Evolutionary conservation across 2,797 vertebrate species (phyloP).

Genomic region (Sebastes reedi): DNA sequence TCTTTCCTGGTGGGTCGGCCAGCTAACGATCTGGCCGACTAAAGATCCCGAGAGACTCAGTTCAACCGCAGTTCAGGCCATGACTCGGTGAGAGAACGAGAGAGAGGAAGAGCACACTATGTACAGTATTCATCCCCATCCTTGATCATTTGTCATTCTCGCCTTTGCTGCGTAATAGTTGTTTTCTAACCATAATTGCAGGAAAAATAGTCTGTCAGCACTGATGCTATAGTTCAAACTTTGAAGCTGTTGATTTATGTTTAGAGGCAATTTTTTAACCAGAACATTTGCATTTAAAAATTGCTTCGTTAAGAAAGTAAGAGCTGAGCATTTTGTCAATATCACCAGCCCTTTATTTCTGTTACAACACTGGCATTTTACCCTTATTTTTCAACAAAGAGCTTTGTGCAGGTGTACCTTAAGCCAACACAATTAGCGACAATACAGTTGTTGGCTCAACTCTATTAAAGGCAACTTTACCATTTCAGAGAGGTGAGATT

Average conservation of each 20-base stretch:
- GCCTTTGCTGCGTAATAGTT: slow-evolving; percentile 30
- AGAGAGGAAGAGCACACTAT: slow-evolving; percentile 25
- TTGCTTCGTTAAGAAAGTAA: slow-evolving; percentile 4
- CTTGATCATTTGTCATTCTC: slow-evolving; percentile 46
- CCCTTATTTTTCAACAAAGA: background rate
- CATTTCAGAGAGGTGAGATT: slow-evolving; percentile 6
- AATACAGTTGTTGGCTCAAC: background rate
- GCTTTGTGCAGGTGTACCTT: background rate
- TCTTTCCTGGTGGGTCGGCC: slow-evolving; percentile 76
- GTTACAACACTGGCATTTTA: background rate
- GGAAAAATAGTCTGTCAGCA: slow-evolving; percentile 3
- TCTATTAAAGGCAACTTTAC: background rate
- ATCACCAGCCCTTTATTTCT: background rate
- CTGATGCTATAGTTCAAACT: slow-evolving; percentile 8
- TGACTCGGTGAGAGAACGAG: slow-evolving; percentile 51
- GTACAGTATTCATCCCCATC: slow-evolving; percentile 48
- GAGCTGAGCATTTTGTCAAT: background rate
- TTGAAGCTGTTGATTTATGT: slow-evolving; percentile 24
- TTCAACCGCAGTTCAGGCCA: slow-evolving; percentile 83
- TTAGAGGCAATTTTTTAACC: background rate
- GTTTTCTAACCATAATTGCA: slow-evolving; percentile 19
- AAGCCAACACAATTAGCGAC: background rate
- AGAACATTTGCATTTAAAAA: slow-evolving; percentile 19
- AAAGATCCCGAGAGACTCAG: slow-evolving; percentile 71
- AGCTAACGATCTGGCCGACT: slow-evolving; percentile 80